Percentiles rank a stretch among this genome's conserved stretches.
phyloP scores from a whole-genome alignment of 1,140 invertebrate species.

The Aphis gossypii region DNA sequence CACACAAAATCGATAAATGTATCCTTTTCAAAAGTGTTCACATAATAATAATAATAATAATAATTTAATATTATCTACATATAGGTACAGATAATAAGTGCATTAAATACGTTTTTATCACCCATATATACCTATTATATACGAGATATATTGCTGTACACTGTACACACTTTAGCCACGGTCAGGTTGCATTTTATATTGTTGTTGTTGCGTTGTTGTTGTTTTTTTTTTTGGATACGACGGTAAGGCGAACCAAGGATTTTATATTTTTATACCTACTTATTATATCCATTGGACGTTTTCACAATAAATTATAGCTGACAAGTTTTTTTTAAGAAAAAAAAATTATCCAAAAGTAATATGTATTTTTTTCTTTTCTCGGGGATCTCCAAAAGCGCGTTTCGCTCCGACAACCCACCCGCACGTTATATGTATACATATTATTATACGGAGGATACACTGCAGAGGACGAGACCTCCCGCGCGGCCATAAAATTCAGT shows the following conservation, averaged over 20 bases:
- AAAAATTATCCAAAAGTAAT: not conserved
- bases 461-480: slow-evolving; percentile 26
- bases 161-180: not conserved
- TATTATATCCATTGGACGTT: not conserved
- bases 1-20: not conserved
- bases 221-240: not conserved
- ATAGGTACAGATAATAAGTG: not conserved
- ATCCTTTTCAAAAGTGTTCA: not conserved
- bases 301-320: not conserved
- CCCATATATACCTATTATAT: not conserved
- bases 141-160: not conserved
- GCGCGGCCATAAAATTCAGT: slow-evolving; percentile 33
- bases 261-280: not conserved
- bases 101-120: not conserved
- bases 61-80: not conserved
- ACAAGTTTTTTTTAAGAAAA: not conserved
- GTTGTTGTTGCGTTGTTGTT: not conserved
- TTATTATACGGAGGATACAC: not conserved
- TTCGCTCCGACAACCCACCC: not conserved
- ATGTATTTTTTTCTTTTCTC: not conserved
- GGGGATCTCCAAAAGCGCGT: not conserved
- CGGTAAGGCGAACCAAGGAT: not conserved
- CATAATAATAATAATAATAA: not conserved
- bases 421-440: too few relatives aligned
- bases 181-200: not conserved